These are phyloP conservation scores for Pollenia griseotomentosa DNA, from an alignment of 2,888 invertebrate genomes.

Conservation along the genomic window DNA sequence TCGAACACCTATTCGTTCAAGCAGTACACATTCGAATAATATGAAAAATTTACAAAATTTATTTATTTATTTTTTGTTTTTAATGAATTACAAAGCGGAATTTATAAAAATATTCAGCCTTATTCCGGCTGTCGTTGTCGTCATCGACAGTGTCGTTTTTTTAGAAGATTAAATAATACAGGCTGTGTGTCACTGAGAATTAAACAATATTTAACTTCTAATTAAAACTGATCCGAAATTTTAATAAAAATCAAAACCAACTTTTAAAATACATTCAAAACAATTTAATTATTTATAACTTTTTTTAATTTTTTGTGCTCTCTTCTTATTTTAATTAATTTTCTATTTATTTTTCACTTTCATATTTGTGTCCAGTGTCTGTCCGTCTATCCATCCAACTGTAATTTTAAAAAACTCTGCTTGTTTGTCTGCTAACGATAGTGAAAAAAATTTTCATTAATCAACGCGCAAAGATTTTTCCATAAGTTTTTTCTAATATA, in stretches of 20 bases:
- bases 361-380: background rate
- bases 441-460: conserved; percentile 45
- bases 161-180: no score
- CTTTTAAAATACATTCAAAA: background rate
- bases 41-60: no score
- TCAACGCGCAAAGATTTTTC: conserved; percentile 44
- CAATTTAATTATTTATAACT: background rate
- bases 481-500: background rate
- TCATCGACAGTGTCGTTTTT: no score
- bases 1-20: conserved; percentile 15
- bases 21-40: no score
- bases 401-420: background rate
- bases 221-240: no score
- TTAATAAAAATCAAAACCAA: background rate
- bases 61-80: background rate
- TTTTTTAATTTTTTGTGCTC: background rate
- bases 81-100: no score
- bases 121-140: no score
- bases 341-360: background rate
- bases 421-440: conserved; percentile 25
- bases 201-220: no score
- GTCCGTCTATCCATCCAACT: background rate
- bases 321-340: conserved; percentile 5
- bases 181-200: no score
- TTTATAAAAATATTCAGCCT: no score